Base-by-base conservation (phyloP, 2,113 vertebrate species). In the Aix galericulata region DNA sequence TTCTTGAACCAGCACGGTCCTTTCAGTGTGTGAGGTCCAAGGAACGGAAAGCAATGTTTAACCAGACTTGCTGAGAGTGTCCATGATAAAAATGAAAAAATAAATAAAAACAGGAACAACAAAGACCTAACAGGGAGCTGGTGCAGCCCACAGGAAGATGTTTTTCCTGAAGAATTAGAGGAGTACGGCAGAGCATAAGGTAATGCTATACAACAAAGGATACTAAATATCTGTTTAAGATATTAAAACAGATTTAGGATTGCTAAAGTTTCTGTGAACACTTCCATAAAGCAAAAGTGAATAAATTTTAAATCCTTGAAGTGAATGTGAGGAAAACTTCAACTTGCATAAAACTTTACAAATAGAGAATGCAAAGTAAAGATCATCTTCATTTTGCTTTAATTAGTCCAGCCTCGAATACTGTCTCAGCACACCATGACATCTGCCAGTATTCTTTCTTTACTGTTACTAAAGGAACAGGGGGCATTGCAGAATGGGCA, bases 131-230 rank as follows among this genome's bases (percentile, higher is more conserved):
- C 11, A 53, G 26, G 44, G 9, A 53, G 40, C 15, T 52, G 56
- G 21, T 53, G 29, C 59, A 27, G 26, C n/a, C 13, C 50, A 42
- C 25, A 63, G 40, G 2, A 25, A 26, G 32, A 46, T 6, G 53
- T 50, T 74, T 15, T 11, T 75, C 64, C 77, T 74, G 20, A 46
- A 66, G 40, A 79, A 29, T 44, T 38, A 50, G 53, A 62, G 20
- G 15, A 62, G 26, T 8, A 13, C 0, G 29, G 46, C 2, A 11
- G 3, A 50, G 44, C 17, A 31, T 9, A 26, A 89, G 12, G 63
- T 11, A n/a, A 32, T 8, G 22, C 9, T 0, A 0, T 4, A 0
- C 3, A 63, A 63, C 1, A 11, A 16, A 26, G 20, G 17, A 32
- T 27, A 60, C 6, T 7, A 73, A 52, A 23, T 11, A 53, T 2